Base-by-base conservation (phyloP, 1,140 invertebrate genomes). In the Bombus waltoni region DNA sequence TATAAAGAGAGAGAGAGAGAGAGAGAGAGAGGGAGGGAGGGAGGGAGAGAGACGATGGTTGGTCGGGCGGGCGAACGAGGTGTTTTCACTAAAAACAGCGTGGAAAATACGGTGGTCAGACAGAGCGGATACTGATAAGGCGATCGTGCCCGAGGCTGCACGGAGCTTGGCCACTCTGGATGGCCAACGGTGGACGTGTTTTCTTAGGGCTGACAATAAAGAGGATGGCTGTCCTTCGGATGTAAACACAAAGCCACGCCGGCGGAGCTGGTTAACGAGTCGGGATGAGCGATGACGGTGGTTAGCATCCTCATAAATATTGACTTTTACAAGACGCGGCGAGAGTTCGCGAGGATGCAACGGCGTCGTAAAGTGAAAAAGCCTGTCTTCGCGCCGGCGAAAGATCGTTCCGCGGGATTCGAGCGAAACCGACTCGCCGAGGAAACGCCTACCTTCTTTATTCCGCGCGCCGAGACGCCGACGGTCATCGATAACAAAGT, bases 301-400 rank as follows among this genome's bases (percentile, higher is more conserved):
- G 90, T 93, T 93, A 92, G 91, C 93, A 93, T 88, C 89, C 92
- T 93, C 93, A 92, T 93, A 93, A 93, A 93, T 93, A 93, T 93
- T 93, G 91, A 91, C 92, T 93, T 90, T 90, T 92, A 90, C 92
- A 91, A 92, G 93, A 90, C 84, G 87, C 82, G 70, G 74, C 79
- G 38, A 42, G 83, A 86, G 66, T 59, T 68, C 38, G 73, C 22
- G 87, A 53, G 22, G 70, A 72, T 74, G 76, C 84, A 88, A 87
- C 81, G 78, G 68, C 81, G 77, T 90, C 90, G 90, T 92, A 92
- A 92, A 92, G 89, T 88, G 90, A 92, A 92, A 92, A 92, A 92
- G 86, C 78, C 80, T 65, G 35, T 66, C 42, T n/a, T 65, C 82
- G 87, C 57, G n/a, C 42, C 28, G 22, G 44, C 35, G 66, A 44